These are phyloP conservation scores for Puma concolor DNA, from an alignment of 2,113 vertebrate species.

Conservation along the genomic window DNA sequence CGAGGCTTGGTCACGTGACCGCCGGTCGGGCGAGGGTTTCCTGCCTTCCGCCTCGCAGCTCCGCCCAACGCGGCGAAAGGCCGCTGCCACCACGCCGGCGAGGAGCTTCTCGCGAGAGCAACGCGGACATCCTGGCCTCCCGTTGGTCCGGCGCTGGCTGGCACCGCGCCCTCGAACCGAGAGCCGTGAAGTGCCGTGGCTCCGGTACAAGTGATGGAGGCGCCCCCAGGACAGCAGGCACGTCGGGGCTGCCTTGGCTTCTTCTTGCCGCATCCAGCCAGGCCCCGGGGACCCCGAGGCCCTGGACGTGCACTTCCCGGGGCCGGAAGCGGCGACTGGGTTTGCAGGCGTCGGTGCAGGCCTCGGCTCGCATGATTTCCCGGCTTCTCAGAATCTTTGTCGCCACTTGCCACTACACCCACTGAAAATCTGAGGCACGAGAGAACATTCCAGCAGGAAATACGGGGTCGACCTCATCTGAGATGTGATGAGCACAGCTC, in stretches of 20 bases:
- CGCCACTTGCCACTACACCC: neutral
- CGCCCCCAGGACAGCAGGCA: neutral
- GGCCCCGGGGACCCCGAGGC: too few species aligned
- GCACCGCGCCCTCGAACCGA: rapidly evolving
- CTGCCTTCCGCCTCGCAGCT: neutral
- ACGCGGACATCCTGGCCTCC: rapidly evolving
- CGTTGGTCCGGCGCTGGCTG: rapidly evolving
- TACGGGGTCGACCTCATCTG: neutral
- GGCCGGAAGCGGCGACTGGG: too few species aligned
- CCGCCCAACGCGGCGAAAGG: neutral
- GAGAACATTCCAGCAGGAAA: neutral
- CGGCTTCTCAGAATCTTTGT: rapidly evolving
- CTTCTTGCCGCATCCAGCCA: neutral
- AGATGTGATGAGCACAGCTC: neutral
- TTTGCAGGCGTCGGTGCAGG: rapidly evolving
- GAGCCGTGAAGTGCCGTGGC: rapidly evolving
- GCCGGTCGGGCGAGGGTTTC: rapidly evolving
- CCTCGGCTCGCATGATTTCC: neutral
- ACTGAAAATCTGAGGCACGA: neutral
- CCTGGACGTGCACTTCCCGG: too few species aligned
- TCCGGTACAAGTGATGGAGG: rapidly evolving
- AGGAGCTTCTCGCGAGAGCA: neutral
- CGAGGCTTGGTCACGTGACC: neutral
- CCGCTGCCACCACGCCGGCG: rapidly evolving
- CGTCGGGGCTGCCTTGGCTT: too few species aligned